These are phyloP conservation scores for Caranx ignobilis DNA, from an alignment of 2,113 vertebrate species.

Conservation along the genomic window DNA sequence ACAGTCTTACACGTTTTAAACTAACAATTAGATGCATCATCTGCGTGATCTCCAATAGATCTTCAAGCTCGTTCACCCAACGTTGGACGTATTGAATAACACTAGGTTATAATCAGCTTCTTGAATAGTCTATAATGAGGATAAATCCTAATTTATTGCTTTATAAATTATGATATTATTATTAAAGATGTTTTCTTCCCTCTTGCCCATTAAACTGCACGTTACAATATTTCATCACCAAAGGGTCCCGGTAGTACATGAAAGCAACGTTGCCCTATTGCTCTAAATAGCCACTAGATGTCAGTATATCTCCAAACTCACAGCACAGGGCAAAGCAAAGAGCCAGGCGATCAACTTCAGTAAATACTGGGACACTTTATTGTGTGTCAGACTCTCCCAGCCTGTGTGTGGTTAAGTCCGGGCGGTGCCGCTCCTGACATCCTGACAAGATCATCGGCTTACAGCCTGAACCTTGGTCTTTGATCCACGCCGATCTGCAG, in stretches of 20 bases:
- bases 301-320: conserved; percentile 27
- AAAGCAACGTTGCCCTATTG: conserved; percentile 17
- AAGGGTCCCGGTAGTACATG: background rate
- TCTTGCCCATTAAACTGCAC: background rate
- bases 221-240: background rate
- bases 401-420: background rate
- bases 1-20: background rate
- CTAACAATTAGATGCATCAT: background rate
- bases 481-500: background rate
- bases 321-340: background rate
- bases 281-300: conserved; percentile 52
- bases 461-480: background rate
- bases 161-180: no score
- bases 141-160: no score
- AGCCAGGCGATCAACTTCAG: background rate
- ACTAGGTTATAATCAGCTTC: background rate
- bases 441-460: background rate
- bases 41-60: background rate
- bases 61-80: no score
- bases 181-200: no score
- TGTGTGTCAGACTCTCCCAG: background rate
- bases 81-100: background rate
- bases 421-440: background rate
- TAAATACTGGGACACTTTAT: background rate
- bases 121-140: no score